Conservation (phyloP, 2,113 vertebrate species). For the Gymnarchus niloticus region DNA sequence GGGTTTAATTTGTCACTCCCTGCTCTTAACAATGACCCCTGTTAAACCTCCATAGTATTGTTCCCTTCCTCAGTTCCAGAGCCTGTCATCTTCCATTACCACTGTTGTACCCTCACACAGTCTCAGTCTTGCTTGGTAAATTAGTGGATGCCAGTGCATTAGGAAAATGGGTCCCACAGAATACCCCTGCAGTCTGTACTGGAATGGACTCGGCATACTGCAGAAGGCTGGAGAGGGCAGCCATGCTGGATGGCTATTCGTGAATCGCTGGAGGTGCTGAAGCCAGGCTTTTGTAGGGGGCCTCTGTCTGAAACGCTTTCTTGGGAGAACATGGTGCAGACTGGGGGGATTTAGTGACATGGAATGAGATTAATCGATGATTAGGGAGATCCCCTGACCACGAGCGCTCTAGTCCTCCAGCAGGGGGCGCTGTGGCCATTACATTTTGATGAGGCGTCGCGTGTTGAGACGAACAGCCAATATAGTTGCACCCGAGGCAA, state of each 20-base stretch:
- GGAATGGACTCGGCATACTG: background rate
- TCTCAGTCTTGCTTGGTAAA: background rate
- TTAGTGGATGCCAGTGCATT: background rate
- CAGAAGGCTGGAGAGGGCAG: background rate
- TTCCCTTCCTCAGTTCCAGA: background rate
- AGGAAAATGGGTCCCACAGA: background rate
- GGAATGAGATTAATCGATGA: background rate
- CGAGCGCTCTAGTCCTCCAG: background rate
- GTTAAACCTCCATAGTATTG: background rate
- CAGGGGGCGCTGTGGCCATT: slow-evolving; percentile 28
- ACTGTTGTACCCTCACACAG: background rate
- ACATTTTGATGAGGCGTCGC: slow-evolving; percentile 86
- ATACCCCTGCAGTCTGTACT: background rate
- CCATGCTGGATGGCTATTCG: background rate
- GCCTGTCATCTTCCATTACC: background rate
- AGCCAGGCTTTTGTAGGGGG: background rate
- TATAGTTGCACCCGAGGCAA: slow-evolving; percentile 76
- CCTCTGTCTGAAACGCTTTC: background rate
- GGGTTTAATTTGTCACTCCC: background rate
- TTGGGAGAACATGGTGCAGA: background rate
- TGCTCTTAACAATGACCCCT: background rate
- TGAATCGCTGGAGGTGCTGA: background rate
- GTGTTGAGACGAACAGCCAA: slow-evolving; percentile 79
- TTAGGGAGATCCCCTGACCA: background rate
- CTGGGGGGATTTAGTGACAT: no score